A percentile compares a stretch with the other conserved stretches of the same genome.
These are phyloP conservation scores for Syngnathus scovelli DNA, from an alignment of 2,113 vertebrate species.

Conservation along the genomic window DNA sequence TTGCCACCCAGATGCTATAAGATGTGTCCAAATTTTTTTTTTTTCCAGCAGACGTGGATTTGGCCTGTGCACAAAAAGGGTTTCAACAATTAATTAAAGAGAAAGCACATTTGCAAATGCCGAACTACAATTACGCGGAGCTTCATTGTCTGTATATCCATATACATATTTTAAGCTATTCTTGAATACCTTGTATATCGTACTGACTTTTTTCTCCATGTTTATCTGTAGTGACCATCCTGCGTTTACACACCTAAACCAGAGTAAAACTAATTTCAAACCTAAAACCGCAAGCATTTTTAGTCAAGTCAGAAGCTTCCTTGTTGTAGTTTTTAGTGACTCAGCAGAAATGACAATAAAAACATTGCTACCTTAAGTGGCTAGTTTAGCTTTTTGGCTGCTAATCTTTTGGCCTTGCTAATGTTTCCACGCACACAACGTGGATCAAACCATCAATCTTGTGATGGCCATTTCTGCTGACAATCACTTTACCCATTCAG, in stretches of 20 bases:
- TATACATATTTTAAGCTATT: background rate
- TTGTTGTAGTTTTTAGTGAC: conserved; percentile 1
- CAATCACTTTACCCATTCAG: conserved; percentile 11
- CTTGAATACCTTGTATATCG: background rate
- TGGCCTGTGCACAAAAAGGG: background rate
- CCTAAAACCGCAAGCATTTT: background rate
- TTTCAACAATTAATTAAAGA: background rate
- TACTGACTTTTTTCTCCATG: background rate
- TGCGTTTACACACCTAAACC: conserved; percentile 19
- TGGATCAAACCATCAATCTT: conserved; percentile 3
- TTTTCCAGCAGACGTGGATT: background rate
- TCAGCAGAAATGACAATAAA: background rate
- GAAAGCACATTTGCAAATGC: background rate
- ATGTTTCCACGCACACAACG: background rate
- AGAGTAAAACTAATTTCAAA: background rate
- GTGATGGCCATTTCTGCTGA: conserved; percentile 20
- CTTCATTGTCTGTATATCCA: background rate
- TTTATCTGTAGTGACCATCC: background rate
- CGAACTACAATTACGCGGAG: background rate
- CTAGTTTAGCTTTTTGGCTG: background rate
- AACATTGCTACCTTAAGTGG: background rate
- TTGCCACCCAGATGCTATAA: too few relatives aligned
- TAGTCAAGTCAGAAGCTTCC: background rate
- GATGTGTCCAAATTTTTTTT: background rate
- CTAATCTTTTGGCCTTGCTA: background rate